Evolutionary conservation across 1,140 invertebrate species (phyloP).

Genomic region (Drosophila lini): DNA sequence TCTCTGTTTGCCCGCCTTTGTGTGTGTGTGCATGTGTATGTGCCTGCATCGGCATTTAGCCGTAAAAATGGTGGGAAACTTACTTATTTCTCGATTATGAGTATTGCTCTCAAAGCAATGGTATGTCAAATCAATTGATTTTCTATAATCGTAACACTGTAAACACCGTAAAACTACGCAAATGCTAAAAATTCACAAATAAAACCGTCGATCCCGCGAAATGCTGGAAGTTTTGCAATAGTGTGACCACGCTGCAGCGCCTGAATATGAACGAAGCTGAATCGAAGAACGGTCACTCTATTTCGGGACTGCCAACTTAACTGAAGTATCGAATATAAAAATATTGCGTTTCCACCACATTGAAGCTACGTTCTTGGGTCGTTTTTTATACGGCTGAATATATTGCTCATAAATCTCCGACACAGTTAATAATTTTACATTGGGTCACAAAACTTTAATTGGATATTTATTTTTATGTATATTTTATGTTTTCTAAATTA

Average conservation of each 20-base stretch:
- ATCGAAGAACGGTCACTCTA: background rate
- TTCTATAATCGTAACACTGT: background rate
- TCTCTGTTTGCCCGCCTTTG: constrained; percentile 26
- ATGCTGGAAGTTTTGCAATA: constrained; percentile 25
- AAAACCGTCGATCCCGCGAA: constrained; percentile 26
- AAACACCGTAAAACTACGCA: constrained; percentile 13
- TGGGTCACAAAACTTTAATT: no score
- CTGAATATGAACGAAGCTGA: background rate
- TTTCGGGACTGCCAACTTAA: background rate
- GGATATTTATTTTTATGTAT: no score
- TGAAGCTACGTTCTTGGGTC: no score
- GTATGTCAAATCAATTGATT: background rate
- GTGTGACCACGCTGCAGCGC: constrained; percentile 19
- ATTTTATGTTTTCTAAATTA: no score
- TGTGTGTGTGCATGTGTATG: constrained; percentile 13
- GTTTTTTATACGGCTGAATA: no score
- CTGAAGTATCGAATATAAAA: no score
- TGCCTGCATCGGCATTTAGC: constrained; percentile 26
- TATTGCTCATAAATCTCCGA: no score
- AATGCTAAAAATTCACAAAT: constrained; percentile 20
- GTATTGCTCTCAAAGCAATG: constrained; percentile 27
- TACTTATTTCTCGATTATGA: constrained; percentile 33
- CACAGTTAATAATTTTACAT: no score
- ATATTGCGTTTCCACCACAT: background rate
- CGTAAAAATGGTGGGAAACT: constrained; percentile 28